Evolutionary conservation across 2,113 vertebrate genomes (phyloP).

Genomic region (Leptosomus discolor): DNA sequence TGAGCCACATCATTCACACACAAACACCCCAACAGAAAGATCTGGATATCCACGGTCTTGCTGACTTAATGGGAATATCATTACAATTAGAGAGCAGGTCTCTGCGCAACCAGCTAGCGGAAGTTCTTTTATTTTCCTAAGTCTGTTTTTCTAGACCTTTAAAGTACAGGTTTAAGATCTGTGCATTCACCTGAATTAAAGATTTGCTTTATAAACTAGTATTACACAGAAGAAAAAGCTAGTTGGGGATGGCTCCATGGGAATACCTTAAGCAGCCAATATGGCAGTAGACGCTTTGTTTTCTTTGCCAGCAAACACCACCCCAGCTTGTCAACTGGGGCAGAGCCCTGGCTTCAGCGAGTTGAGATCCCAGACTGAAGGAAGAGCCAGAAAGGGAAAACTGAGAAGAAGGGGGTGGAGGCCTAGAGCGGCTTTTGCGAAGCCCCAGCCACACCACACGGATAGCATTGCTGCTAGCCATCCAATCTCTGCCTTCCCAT

Average conservation of each 20-base stretch:
- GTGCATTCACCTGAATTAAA: not conserved
- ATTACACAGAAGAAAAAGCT: not conserved
- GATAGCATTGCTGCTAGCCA: not conserved
- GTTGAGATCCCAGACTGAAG: not conserved
- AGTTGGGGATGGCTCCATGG: not conserved
- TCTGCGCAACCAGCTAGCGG: not conserved
- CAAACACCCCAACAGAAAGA: not conserved
- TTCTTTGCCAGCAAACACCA: not conserved
- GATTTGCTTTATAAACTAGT: not conserved
- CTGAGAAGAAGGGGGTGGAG: not conserved
- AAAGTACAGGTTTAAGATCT: not conserved
- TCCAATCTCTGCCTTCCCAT: not conserved
- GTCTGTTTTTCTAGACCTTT: not conserved
- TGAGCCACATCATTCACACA: not conserved
- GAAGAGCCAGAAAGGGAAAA: not conserved
- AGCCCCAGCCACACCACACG: accelerated
- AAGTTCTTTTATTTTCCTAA: not conserved
- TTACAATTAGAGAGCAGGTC: not conserved
- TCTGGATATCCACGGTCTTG: not conserved
- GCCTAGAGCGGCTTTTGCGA: not conserved
- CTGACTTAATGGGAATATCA: not conserved
- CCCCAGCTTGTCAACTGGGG: not conserved
- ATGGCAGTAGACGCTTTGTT: not conserved
- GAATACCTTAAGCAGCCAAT: not conserved
- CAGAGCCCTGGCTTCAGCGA: not conserved